Conservation (phyloP, 2,888 invertebrate genomes). For the Eupeodes luniger region DNA sequence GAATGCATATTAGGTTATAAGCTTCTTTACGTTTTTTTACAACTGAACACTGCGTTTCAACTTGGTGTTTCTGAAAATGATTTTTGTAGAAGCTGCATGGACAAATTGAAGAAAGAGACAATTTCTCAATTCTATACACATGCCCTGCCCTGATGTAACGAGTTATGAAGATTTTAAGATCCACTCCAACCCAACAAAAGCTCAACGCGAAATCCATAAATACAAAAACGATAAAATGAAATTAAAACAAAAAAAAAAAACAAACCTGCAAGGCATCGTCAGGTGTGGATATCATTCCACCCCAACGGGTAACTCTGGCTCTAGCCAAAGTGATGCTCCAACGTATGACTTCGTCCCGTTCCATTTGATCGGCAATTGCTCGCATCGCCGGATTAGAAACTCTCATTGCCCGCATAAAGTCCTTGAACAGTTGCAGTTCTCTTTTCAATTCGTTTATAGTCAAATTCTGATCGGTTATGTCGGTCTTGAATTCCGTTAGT, state of each 20-base stretch:
- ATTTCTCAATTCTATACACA: too few relatives aligned
- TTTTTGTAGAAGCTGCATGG: too few relatives aligned
- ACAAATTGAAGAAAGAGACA: too few relatives aligned
- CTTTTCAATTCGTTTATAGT: slow-evolving; percentile 95
- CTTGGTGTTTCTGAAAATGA: too few relatives aligned
- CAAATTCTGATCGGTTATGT: slow-evolving; percentile 93
- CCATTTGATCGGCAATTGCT: slow-evolving; percentile 96
- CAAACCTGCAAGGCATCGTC: slow-evolving; percentile 95
- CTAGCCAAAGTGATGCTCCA: slow-evolving; percentile 94
- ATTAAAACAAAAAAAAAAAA: background rate
- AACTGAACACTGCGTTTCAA: too few relatives aligned
- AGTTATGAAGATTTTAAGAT: too few relatives aligned
- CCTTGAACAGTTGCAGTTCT: slow-evolving; percentile 94
- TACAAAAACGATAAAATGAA: too few relatives aligned
- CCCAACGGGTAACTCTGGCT: slow-evolving; percentile 97
- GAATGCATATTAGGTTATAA: too few relatives aligned
- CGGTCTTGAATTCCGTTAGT: slow-evolving; percentile 93
- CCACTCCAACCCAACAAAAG: too few relatives aligned
- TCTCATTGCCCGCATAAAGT: slow-evolving; percentile 96
- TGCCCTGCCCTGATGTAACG: too few relatives aligned
- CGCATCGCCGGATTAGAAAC: slow-evolving; percentile 96
- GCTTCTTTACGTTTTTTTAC: too few relatives aligned
- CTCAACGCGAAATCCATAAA: too few relatives aligned
- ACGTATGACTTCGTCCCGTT: slow-evolving; percentile 95
- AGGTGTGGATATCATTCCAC: slow-evolving; percentile 99